A percentile compares a stretch with the other conserved stretches of the same genome.
phyloP scores from a whole-genome alignment of 2,888 invertebrate species.

The Sycophila texana region DNA sequence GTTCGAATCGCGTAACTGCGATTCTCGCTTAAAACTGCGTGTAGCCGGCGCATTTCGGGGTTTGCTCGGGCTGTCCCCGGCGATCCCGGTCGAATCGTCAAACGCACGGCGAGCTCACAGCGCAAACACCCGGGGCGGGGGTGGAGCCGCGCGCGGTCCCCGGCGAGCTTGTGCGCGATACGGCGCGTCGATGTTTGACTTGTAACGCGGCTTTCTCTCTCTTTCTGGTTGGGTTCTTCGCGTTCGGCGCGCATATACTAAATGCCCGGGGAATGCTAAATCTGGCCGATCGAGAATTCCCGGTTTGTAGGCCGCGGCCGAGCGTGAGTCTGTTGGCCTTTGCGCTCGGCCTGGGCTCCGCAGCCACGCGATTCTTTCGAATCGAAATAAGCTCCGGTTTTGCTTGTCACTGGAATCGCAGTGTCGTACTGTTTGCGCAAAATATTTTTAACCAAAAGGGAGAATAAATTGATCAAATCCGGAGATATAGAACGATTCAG shows the following conservation, averaged over 20 bases:
- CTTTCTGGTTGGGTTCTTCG: slow-evolving; percentile 16
- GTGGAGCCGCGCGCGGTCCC: neutral
- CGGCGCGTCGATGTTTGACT: slow-evolving; percentile 46
- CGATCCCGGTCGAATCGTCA: slow-evolving; percentile 60
- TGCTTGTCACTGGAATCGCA: no score
- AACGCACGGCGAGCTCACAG: slow-evolving; percentile 64
- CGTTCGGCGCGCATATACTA: slow-evolving; percentile 22
- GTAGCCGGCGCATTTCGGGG: slow-evolving; percentile 8
- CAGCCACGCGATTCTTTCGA: no score
- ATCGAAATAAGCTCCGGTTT: no score
- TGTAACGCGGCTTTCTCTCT: slow-evolving; percentile 29
- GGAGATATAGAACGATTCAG: no score
- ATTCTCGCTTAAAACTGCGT: neutral
- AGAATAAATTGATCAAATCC: no score
- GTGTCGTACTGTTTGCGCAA: no score
- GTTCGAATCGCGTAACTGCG: no score
- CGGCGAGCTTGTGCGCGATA: slow-evolving; percentile 3
- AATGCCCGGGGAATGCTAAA: slow-evolving; percentile 63
- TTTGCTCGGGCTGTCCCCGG: slow-evolving; percentile 58
- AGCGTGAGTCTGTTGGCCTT: neutral
- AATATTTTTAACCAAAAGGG: no score
- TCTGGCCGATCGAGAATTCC: slow-evolving; percentile 56
- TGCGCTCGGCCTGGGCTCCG: no score
- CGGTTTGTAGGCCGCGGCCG: neutral
- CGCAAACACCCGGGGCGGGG: slow-evolving; percentile 62